phyloP scores from a whole-genome alignment of 2,797 vertebrate genomes.

The Acanthurus leucopareius region DNA sequence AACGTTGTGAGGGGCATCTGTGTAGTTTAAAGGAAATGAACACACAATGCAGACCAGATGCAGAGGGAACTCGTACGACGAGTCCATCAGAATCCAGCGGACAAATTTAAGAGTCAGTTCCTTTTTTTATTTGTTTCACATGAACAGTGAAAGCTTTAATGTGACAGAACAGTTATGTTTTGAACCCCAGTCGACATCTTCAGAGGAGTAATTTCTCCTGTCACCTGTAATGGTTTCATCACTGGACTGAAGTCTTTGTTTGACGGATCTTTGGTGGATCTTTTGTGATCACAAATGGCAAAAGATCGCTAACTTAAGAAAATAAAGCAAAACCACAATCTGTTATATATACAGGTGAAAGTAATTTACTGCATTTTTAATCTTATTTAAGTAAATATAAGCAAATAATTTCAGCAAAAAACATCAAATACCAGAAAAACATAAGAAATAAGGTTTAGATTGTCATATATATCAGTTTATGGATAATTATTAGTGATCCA shows the following conservation, averaged over 20 bases:
- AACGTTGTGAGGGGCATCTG: constrained; percentile 28
- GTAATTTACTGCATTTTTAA: too few species aligned
- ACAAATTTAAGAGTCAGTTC: constrained; percentile 10
- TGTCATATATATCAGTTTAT: too few species aligned
- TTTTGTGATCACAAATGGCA: constrained; percentile 49
- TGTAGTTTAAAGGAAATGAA: constrained; percentile 29
- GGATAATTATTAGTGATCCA: too few species aligned
- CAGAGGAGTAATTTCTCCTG: constrained; percentile 52
- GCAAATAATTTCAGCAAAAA: too few species aligned
- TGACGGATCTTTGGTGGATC: constrained; percentile 43
- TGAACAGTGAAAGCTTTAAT: not conserved
- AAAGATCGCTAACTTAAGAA: too few species aligned
- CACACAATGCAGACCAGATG: constrained; percentile 60
- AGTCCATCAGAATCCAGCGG: constrained; percentile 10
- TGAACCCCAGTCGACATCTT: not conserved
- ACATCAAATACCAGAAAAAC: too few species aligned
- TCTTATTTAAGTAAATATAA: too few species aligned
- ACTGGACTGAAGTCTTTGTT: constrained; percentile 59
- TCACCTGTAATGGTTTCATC: constrained; percentile 59
- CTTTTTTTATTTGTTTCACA: constrained; percentile 15
- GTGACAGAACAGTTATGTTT: not conserved
- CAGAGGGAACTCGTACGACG: not conserved
- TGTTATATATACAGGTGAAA: too few species aligned
- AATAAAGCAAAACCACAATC: too few species aligned
- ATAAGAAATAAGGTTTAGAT: too few species aligned